These are phyloP conservation scores for Yponomeuta plumbellus DNA, from an alignment of 2,888 invertebrate species.

Conservation along the genomic window DNA sequence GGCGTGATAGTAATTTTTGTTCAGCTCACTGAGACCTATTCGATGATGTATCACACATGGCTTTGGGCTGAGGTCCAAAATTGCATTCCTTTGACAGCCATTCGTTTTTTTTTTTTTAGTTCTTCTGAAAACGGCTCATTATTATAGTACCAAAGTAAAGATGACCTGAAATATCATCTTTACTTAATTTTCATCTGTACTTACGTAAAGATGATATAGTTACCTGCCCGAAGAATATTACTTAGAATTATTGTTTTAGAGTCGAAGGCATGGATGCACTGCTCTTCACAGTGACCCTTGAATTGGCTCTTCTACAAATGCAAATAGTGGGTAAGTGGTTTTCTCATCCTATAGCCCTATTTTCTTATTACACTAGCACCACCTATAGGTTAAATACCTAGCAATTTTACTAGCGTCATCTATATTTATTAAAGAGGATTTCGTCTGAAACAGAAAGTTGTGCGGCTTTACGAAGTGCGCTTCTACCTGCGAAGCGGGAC, in stretches of 20 bases:
- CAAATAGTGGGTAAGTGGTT: constrained; percentile 47
- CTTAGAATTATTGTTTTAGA: constrained; percentile 24
- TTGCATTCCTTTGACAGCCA: too few relatives aligned
- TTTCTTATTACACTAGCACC: not conserved
- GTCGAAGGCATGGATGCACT: constrained; percentile 51
- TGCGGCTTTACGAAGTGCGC: constrained; percentile 36
- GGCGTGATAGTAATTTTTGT: too few relatives aligned
- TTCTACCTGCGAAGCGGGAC: constrained; percentile 19
- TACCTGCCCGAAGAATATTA: too few relatives aligned
- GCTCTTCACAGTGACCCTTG: constrained; percentile 53
- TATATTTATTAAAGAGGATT: constrained; percentile 22
- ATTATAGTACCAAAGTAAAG: too few relatives aligned
- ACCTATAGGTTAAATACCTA: not conserved
- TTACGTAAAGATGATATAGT: too few relatives aligned
- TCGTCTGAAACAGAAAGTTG: constrained; percentile 40
- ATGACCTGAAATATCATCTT: too few relatives aligned
- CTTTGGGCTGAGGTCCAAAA: too few relatives aligned
- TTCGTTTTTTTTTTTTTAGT: too few relatives aligned
- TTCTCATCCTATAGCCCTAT: not conserved
- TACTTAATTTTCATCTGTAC: too few relatives aligned
- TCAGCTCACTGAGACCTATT: too few relatives aligned
- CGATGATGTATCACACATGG: too few relatives aligned
- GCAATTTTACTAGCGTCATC: constrained; percentile 35
- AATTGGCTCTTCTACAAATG: constrained; percentile 57
- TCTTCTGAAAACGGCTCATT: too few relatives aligned